These are phyloP conservation scores for Erythrolamprus reginae DNA, from an alignment of 2,113 vertebrate species.

Conservation along the genomic window DNA sequence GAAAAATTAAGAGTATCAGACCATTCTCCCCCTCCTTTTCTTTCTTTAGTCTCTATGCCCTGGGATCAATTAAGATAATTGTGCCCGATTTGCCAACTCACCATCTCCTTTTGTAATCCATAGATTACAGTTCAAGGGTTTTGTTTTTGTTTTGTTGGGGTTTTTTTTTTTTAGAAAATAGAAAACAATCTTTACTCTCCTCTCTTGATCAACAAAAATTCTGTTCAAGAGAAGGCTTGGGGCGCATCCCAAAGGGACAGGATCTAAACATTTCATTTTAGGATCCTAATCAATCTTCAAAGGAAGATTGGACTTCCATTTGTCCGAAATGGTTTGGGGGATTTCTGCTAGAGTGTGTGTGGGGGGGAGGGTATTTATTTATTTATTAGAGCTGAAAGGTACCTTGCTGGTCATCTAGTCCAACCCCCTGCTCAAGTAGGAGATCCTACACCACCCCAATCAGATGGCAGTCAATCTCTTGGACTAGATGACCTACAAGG, in stretches of 20 bases:
- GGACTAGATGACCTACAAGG: too few relatives aligned
- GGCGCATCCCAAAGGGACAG: not conserved
- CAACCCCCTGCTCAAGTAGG: too few relatives aligned
- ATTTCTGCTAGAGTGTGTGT: too few relatives aligned
- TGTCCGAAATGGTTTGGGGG: too few relatives aligned
- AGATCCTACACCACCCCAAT: too few relatives aligned
- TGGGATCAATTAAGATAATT: not conserved
- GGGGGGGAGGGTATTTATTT: too few relatives aligned
- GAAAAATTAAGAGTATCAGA: not conserved
- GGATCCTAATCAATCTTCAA: too few relatives aligned
- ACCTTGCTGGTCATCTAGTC: too few relatives aligned
- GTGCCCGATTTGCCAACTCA: not conserved
- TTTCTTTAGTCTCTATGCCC: not conserved
- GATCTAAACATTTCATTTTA: not conserved
- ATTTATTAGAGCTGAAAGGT: too few relatives aligned
- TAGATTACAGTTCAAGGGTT: not conserved
- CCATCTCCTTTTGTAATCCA: not conserved
- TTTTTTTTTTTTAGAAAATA: conserved; percentile 6
- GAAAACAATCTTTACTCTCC: not conserved
- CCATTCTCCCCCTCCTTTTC: not conserved
- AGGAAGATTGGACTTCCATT: too few relatives aligned
- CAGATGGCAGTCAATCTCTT: too few relatives aligned
- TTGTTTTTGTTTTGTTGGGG: too few relatives aligned
- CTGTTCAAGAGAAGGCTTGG: not conserved
- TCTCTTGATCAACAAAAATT: not conserved